phyloP scores from a whole-genome alignment of 2,888 invertebrate species.

The Drosophila acutilabella region DNA sequence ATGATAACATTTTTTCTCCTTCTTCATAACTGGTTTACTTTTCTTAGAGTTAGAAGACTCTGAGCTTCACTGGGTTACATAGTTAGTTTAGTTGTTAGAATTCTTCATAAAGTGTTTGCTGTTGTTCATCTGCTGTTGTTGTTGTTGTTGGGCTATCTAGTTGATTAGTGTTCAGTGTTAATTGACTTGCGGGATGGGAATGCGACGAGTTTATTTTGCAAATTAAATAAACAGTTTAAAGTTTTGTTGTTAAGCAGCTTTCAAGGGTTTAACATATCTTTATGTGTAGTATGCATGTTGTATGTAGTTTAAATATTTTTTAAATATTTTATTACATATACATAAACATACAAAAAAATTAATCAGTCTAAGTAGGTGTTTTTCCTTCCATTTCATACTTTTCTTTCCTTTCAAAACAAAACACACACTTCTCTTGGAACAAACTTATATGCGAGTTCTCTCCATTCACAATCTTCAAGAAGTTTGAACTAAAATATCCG shows the following conservation, averaged over 20 bases:
- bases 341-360: conserved; percentile 75
- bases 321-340: conserved; percentile 52
- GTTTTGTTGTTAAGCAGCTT: conserved; percentile 44
- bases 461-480: conserved; percentile 38
- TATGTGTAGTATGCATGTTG: conserved; percentile 17
- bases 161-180: conserved; percentile 27
- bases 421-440: conserved; percentile 28
- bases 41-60: conserved; percentile 52
- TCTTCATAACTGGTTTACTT: not conserved
- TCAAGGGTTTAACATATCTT: conserved; percentile 31
- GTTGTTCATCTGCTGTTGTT: conserved; percentile 8
- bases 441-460: conserved; percentile 19
- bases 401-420: conserved; percentile 23
- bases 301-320: conserved; percentile 24
- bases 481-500: conserved; percentile 52
- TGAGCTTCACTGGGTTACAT: conserved; percentile 50
- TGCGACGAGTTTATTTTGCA: conserved; percentile 37
- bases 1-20: conserved; percentile 68
- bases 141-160: conserved; percentile 29
- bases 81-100: conserved; percentile 10
- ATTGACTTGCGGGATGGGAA: conserved; percentile 56
- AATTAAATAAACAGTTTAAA: conserved; percentile 26
- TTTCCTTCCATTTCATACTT: conserved; percentile 23
- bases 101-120: conserved; percentile 10
- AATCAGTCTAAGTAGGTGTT: conserved; percentile 79